Conservation (phyloP, 2,888 invertebrate genomes). For the Elmis aenea region DNA sequence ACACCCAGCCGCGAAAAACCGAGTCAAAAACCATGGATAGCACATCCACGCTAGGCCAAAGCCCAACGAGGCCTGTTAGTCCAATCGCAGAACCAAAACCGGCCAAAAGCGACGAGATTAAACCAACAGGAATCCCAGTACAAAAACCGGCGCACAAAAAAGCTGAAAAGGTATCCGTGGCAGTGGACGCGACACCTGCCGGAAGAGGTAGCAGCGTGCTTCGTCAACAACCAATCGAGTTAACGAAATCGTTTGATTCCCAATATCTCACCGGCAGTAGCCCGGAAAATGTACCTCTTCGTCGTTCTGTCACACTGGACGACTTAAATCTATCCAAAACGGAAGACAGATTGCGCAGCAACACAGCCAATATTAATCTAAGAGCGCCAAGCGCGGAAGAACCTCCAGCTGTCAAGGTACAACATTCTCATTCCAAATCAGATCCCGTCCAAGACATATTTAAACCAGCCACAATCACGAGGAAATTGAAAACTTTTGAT, state of each 20-base stretch:
- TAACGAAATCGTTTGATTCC: conserved; percentile 59
- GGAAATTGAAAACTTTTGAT: conserved; percentile 45
- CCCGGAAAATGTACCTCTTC: conserved; percentile 30
- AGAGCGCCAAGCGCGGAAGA: conserved; percentile 25
- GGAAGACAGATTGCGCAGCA: conserved; percentile 32
- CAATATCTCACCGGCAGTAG: conserved; percentile 32
- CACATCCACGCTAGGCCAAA: conserved; percentile 37
- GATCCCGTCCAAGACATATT: conserved; percentile 61
- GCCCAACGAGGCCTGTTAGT: conserved; percentile 42
- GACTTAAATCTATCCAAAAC: conserved; percentile 35
- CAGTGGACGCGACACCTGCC: conserved; percentile 72
- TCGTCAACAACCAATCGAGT: conserved; percentile 71
- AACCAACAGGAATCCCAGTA: conserved; percentile 6
- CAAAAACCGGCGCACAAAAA: conserved; percentile 33
- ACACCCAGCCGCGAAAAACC: conserved; percentile 8
- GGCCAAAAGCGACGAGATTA: conserved; percentile 9
- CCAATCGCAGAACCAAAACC: conserved; percentile 24
- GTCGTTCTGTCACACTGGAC: conserved; percentile 49
- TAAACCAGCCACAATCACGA: conserved; percentile 23
- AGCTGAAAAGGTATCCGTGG: conserved; percentile 69
- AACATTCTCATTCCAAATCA: conserved; percentile 62
- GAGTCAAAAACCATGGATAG: conserved; percentile 25
- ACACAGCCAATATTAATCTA: conserved; percentile 40
- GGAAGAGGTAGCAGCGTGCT: conserved; percentile 68
- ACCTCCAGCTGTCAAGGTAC: conserved; percentile 51